Base-by-base conservation (phyloP, 2,888 invertebrate genomes). In the Crossocerus cetratus region DNA sequence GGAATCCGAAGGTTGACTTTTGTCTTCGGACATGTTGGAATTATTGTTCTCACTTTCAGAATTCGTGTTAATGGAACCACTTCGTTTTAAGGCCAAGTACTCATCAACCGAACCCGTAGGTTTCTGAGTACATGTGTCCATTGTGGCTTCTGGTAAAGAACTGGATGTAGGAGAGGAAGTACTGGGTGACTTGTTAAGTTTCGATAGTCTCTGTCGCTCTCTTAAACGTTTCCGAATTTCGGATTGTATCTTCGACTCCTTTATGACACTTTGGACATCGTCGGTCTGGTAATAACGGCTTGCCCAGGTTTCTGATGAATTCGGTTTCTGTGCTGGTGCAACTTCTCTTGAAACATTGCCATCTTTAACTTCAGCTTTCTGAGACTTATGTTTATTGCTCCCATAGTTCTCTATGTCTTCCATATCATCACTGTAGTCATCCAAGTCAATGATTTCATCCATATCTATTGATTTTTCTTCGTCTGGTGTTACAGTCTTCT, bases 191-290 rank as follows among this genome's bases (percentile, higher is more conserved):
- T 83, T 87, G 65, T 76, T 87, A 20, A 89, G 72, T 71, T 89
- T 90, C 2, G 84, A 85, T 54, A 87, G 76, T 61, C 90, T 83
- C 57, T 90, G 90, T 21, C 90, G 83, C 78, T 90, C 90, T 22
- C 90, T 77, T 60, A 90, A 79, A 16, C 90, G 86, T 80, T 90
- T 90, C 2, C 90, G 84, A 66, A 90, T 90, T 77, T 90, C 90
- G 0, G 90, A 90, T 45, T 90, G 90, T 53, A 90, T 90, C 66
- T 90, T 90, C 1, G 90, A 90, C 62, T 90, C 90, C 72, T 89
- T 90, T 62, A 90, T 90, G 16, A 90, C 90, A 63, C 76, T 90
- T 61, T 90, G 89, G 1, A 90, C 90, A 71, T 88, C 90, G 45
- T 89, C 90, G 14, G 90, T 89, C 65, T 88, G 88, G 76, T 88